Evolutionary conservation across 2,797 vertebrate genomes (phyloP).

Genomic region (Adelosebastes latens): DNA sequence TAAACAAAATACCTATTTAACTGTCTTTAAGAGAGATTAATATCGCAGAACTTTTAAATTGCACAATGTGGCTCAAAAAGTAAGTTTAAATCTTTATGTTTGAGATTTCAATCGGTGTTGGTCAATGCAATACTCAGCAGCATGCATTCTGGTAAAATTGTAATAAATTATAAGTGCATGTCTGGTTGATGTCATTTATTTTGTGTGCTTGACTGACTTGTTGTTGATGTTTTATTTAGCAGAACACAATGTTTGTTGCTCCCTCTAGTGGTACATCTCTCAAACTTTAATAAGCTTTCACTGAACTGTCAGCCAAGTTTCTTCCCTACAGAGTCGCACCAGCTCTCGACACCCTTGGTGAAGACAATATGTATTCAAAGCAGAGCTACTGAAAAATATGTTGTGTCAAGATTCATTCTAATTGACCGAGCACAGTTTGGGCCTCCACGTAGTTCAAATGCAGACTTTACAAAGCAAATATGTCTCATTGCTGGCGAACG

Average conservation of each 20-base stretch:
- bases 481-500: not conserved
- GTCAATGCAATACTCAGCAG: not conserved
- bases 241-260: conserved; percentile 43
- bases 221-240: conserved; percentile 40
- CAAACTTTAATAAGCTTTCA: conserved; percentile 48
- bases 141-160: not conserved
- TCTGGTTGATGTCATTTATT: not conserved
- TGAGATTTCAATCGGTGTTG: not conserved
- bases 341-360: not conserved
- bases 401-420: not conserved
- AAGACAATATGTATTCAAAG: conserved; percentile 20
- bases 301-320: conserved; percentile 22
- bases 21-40: conserved; percentile 58
- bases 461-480: conserved; percentile 5
- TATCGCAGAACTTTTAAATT: conserved; percentile 45
- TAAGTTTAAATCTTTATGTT: not conserved
- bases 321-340: not conserved
- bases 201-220: conserved; percentile 15
- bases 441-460: not conserved
- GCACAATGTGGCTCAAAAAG: not conserved
- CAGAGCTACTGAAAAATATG: not conserved
- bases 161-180: not conserved
- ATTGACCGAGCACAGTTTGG: not conserved
- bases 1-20: conserved; percentile 29
- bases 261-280: conserved; percentile 62